Conservation (phyloP, 1,140 invertebrate genomes). For the Polypedilum pembai region DNA sequence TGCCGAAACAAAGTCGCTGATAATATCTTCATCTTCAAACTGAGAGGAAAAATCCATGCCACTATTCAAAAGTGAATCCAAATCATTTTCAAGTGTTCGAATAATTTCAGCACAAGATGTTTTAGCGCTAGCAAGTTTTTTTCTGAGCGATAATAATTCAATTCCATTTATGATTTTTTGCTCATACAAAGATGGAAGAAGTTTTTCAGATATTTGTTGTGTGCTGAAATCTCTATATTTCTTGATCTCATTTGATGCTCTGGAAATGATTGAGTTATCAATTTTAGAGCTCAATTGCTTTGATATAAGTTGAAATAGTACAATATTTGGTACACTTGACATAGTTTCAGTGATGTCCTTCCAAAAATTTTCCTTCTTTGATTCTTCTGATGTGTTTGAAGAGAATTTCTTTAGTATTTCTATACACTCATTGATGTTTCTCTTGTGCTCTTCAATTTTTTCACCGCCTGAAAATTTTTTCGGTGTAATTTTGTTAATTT, state of each 20-base stretch:
- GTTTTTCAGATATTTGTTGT: not conserved
- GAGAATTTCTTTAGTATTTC: not conserved
- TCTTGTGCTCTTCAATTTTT: not conserved
- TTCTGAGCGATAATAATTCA: not conserved
- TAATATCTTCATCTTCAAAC: not conserved
- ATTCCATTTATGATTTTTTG: not conserved
- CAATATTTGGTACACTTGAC: not conserved
- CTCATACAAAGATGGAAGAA: not conserved
- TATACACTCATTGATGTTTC: not conserved
- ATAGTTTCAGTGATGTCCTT: not conserved
- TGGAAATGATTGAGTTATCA: not conserved
- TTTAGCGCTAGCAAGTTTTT: not conserved
- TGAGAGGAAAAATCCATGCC: not conserved
- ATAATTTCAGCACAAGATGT: not conserved
- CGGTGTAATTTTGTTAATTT: not conserved
- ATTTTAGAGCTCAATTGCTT: not conserved
- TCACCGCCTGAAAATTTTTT: not conserved
- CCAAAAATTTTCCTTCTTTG: not conserved
- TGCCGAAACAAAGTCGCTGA: not conserved
- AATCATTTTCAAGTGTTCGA: not conserved
- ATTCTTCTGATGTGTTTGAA: not conserved
- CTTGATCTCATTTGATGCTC: not conserved
- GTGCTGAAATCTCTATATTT: not conserved
- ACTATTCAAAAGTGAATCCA: not conserved
- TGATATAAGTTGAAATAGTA: not conserved